These are phyloP conservation scores for Dicrostonyx torquatus DNA, from an alignment of 2,797 vertebrate genomes.

Conservation along the genomic window DNA sequence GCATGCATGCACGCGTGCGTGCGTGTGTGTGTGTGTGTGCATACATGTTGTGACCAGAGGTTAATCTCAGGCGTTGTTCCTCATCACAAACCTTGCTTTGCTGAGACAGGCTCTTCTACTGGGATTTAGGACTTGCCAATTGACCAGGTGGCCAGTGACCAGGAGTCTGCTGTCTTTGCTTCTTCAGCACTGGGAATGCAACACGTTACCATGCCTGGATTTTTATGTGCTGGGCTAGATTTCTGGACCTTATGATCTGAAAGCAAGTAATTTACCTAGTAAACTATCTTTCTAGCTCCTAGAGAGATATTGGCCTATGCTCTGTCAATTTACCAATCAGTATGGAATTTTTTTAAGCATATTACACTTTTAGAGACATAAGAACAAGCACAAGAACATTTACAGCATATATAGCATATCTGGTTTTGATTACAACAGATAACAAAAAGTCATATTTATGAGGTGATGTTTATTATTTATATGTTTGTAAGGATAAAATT, in stretches of 20 bases:
- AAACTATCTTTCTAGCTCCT: neutral
- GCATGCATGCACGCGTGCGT: no score
- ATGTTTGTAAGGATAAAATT: neutral
- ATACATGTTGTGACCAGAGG: neutral
- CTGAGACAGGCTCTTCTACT: neutral
- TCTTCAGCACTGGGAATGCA: neutral
- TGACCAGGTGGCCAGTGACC: neutral
- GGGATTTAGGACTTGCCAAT: neutral
- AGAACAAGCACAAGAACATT: neutral
- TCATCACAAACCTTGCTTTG: neutral
- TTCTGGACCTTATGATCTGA: neutral
- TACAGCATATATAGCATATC: neutral
- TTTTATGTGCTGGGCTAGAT: neutral
- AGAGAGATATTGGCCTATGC: neutral
- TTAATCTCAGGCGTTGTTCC: no score
- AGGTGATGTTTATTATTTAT: neutral
- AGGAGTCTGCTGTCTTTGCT: neutral
- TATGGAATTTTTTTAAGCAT: neutral
- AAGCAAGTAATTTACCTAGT: neutral
- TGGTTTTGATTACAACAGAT: neutral
- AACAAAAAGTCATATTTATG: neutral
- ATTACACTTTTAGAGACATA: neutral
- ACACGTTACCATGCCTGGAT: no score
- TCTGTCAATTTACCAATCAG: neutral
- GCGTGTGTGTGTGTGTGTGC: neutral